Percentiles rank a stretch among this genome's conserved stretches.
Conservation (phyloP, 2,888 invertebrate genomes). For the Diarsia rubi region DNA sequence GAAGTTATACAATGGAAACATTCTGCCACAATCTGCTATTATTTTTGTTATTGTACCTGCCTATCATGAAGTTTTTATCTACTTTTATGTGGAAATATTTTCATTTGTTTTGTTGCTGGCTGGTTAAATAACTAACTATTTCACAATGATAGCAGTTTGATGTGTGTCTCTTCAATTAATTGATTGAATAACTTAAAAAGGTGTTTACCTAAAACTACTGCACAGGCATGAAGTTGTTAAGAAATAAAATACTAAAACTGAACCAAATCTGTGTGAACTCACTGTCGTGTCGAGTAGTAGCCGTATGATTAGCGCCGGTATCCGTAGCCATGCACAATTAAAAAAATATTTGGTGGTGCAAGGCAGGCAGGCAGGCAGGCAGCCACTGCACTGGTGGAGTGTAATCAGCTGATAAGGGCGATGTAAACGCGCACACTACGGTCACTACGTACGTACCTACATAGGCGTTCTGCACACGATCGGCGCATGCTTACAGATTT, state of each 20-base stretch:
- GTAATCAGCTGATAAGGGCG: slow-evolving; percentile 89
- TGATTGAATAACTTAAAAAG: slow-evolving; percentile 1
- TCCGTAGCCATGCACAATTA: slow-evolving; percentile 65
- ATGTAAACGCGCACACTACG: slow-evolving; percentile 74
- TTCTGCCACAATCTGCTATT: slow-evolving; percentile 28
- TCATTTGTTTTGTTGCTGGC: slow-evolving; percentile 31
- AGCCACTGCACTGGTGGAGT: slow-evolving; percentile 76
- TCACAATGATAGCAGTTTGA: slow-evolving; percentile 7
- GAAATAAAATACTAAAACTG: background rate
- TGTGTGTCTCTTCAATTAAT: slow-evolving; percentile 2
- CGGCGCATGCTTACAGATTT: slow-evolving; percentile 85
- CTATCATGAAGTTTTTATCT: slow-evolving; percentile 28
- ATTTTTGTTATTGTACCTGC: slow-evolving; percentile 40
- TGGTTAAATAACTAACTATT: slow-evolving; percentile 10
- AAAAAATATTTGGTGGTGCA: slow-evolving; percentile 77
- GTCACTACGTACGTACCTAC: slow-evolving; percentile 66
- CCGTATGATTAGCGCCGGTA: slow-evolving; percentile 53
- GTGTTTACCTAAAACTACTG: slow-evolving; percentile 1
- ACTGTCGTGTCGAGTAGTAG: slow-evolving; percentile 27
- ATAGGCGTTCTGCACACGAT: slow-evolving; percentile 74
- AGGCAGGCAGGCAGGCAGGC: slow-evolving; percentile 67
- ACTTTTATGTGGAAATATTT: slow-evolving; percentile 8
- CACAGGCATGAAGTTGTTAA: background rate
- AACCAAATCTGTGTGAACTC: slow-evolving; percentile 27
- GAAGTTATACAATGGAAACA: slow-evolving; percentile 10